Evolutionary conservation across 30 jellyfish, hydroid and myxozoan genomes (phyloP).

Genomic region (Aurelia sp.): DNA sequence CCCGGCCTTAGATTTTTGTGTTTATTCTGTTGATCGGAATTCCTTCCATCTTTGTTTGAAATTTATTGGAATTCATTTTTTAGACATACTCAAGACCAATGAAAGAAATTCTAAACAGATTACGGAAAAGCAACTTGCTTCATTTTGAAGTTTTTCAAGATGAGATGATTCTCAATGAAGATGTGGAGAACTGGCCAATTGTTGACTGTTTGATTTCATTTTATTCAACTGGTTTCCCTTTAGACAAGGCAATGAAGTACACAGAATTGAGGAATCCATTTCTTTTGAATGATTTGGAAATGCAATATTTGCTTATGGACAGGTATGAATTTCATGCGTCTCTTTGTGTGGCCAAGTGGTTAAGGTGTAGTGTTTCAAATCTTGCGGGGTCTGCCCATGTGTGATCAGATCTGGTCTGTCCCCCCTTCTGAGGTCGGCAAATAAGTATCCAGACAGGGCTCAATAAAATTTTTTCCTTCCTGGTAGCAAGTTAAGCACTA

Average conservation of each 20-base stretch:
- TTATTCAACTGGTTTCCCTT: conserved; percentile 97
- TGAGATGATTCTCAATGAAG: conserved; percentile 89
- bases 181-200: conserved; percentile 98
- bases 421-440: no score
- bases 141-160: conserved; percentile 96
- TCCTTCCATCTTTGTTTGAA: no score
- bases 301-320: conserved; percentile 90
- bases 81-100: conserved; percentile 97
- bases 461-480: no score
- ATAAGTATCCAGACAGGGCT: no score
- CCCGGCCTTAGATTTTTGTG: background rate
- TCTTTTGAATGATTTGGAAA: conserved; percentile 88
- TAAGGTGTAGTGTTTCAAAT: no score
- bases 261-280: conserved; percentile 94
- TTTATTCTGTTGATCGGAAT: no score
- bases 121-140: conserved; percentile 69
- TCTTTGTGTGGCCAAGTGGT: no score
- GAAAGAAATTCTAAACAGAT: conserved; percentile 94
- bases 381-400: no score
- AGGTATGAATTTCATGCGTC: conserved; percentile 52
- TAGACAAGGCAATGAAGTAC: conserved; percentile 93
- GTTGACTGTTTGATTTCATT: conserved; percentile 96
- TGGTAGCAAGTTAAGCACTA: no score
- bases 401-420: no score
- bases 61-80: background rate